Evolutionary conservation across 2,113 vertebrate species (phyloP), one percentile per base, ranked within the genome.

Genomic region (Halcyon senegalensis): DNA sequence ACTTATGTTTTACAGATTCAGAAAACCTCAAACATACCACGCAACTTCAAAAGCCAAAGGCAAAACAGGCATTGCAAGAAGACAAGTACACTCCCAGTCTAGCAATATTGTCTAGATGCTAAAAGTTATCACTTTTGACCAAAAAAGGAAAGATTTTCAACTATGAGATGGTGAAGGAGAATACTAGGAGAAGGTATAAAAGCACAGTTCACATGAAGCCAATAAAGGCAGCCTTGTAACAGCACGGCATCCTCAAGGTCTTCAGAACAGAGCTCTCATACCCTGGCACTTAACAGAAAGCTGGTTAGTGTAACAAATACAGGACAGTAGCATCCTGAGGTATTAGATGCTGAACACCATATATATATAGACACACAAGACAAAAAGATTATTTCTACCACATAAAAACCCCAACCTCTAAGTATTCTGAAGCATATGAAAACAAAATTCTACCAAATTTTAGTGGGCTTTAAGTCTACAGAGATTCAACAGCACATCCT

Each of bases 161-260:
- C 25, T 43, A 23, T 30, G 25, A 84, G 56, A 5, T 31, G 5
- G 7, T 20, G 5, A 74, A 74, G 14, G 11, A 35, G 37, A 73
- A 11, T 55, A 50, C 46, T 67, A 23, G 3, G 39, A 44, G 27
- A 46, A 50, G 9, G 20, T 27, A 53, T 37, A 14, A 46, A 64
- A 66, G 16, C 44, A 62, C 8, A 50, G 13, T 13, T 33, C 15
- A 43, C 0, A 0, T 7, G 5, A 39, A 59, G 18, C 24, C 58
- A 79, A 9, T 50, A 46, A 68, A 55, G 10, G 24, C 6, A 1
- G 37, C 35, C 24, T 24, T 39, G 41, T 50, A 64, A 70, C 28
- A 76, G 55, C 30, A 31, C 5, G 19, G 28, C 37, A 64, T 31
- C 12, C 46, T 64, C 23, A 53, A 8, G 43, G 25, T 27, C n/a